Base-by-base conservation (phyloP, 2,888 invertebrate genomes). In the Agonopterix subpropinquella region DNA sequence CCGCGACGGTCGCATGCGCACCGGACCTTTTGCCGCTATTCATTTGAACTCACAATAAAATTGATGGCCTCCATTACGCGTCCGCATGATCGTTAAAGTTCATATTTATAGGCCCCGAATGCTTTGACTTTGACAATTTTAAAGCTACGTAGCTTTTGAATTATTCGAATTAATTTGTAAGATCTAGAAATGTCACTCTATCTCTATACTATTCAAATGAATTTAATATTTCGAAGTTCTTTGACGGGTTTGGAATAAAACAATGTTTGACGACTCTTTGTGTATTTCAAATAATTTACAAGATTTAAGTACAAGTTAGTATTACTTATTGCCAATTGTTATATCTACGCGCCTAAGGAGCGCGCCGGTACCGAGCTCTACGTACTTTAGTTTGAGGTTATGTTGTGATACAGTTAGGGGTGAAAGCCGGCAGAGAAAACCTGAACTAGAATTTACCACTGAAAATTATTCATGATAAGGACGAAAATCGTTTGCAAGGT, bases 371-470 rank as follows among this genome's bases (percentile, higher is more conserved):
- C 68, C 72, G 73, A 74, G 74, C 72, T 72, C 71, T 79, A 78
- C 77, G 68, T 79, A 80, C 72, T 70, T 67, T 61, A 73, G 65
- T 73, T 82, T 83, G 83, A 87, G 88, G 88, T 87, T 88, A 88
- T 88, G 87, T 88, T 88, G 81, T 88, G 82, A 85, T 79, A 77
- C 77, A 76, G 76, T 81, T 82, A 73, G 71, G 69, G 67, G 69
- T 67, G 77, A 73, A 81, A 78, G 77, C 80, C 83, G 83, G 78
- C 65, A 62, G 62, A 57, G 57, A 62, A 62, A 63, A 54, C 58
- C 59, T 55, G 54, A 54, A 62, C 54, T 62, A 58, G 64, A 65
- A 80, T 72, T 70, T 68, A 51, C 59, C 61, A 75, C 82, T 73
- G 67, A 81, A 79, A 65, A 57, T 55, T 60, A 56, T 59, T 62